Evolutionary conservation across 2,888 invertebrate genomes (phyloP).

Genomic region (Mylabris sibirica): DNA sequence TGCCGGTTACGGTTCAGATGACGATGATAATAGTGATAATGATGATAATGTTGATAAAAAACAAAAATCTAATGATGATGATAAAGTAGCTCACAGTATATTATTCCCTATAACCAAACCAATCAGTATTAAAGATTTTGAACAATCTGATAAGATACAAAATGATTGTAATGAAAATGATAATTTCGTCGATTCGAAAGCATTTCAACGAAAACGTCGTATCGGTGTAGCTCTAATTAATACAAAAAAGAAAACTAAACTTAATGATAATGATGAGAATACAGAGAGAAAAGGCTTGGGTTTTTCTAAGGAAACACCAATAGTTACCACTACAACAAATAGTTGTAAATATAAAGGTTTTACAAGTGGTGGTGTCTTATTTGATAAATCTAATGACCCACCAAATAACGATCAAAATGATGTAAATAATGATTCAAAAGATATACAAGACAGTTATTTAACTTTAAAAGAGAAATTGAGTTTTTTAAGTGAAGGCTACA

Average conservation of each 20-base stretch:
- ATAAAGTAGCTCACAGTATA: constrained; percentile 54
- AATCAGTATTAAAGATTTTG: constrained; percentile 56
- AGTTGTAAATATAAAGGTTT: constrained; percentile 49
- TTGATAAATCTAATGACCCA: constrained; percentile 49
- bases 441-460: constrained; percentile 59
- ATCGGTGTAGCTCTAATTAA: constrained; percentile 64
- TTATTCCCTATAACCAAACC: constrained; percentile 62
- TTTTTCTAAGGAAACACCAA: constrained; percentile 47
- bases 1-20: constrained; percentile 66
- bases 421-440: constrained; percentile 40
- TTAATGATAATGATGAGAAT: constrained; percentile 33
- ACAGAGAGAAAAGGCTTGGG: constrained; percentile 48
- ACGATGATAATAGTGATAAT: constrained; percentile 54
- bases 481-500: constrained; percentile 67
- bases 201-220: constrained; percentile 65
- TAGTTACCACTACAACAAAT: constrained; percentile 46
- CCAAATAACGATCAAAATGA: constrained; percentile 29
- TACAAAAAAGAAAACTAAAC: constrained; percentile 43
- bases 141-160: constrained; percentile 25
- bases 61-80: constrained; percentile 28
- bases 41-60: constrained; percentile 4
- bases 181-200: constrained; percentile 58
- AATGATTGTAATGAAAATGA: constrained; percentile 18
- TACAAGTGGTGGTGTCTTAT: constrained; percentile 58
- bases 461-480: constrained; percentile 66